Evolutionary conservation across 2,797 vertebrate genomes (phyloP).

Genomic region (Hyperoplus lanceolatus): DNA sequence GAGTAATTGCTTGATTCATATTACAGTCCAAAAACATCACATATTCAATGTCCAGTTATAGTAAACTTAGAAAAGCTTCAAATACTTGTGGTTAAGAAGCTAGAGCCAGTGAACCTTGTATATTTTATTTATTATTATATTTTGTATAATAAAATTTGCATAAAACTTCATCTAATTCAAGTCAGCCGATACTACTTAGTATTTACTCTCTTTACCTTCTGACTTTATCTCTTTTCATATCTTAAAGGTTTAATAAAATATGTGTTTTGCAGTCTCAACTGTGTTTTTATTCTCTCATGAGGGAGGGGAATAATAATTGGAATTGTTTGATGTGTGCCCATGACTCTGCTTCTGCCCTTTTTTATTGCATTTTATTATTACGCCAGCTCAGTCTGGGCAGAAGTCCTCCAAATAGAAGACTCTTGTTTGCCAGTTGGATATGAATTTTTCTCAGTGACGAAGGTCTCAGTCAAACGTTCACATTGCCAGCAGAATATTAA

Average conservation of each 20-base stretch:
- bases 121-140: too few species aligned
- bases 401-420: conserved; percentile 24
- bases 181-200: neutral
- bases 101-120: neutral
- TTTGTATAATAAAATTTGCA: too few species aligned
- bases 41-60: neutral
- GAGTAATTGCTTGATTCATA: neutral
- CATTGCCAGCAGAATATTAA: conserved; percentile 25
- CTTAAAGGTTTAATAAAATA: too few species aligned
- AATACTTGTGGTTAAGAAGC: neutral
- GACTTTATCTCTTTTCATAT: too few species aligned
- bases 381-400: neutral
- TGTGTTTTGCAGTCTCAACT: too few species aligned
- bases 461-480: conserved; percentile 2
- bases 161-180: neutral
- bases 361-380: conserved; percentile 41
- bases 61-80: neutral
- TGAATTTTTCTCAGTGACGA: neutral
- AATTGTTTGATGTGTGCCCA: conserved; percentile 11
- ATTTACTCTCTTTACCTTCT: too few species aligned
- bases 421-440: neutral
- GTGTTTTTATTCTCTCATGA: neutral
- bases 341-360: conserved; percentile 4
- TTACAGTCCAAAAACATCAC: neutral
- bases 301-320: neutral